phyloP scores from a whole-genome alignment of 1,140 invertebrate genomes.

The Ruditapes philippinarum region DNA sequence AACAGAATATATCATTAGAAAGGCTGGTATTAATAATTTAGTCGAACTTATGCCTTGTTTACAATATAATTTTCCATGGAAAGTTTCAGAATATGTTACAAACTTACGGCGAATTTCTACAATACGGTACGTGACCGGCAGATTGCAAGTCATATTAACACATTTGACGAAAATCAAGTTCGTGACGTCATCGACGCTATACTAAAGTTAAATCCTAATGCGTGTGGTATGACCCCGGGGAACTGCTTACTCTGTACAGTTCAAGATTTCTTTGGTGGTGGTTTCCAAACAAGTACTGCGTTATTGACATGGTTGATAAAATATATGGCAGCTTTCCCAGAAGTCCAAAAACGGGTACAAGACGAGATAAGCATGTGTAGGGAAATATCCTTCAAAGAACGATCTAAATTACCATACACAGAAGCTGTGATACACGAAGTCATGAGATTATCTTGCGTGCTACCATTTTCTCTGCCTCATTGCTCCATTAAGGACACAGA shows the following conservation, averaged over 20 bases:
- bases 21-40: constrained; percentile 47
- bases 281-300: constrained; percentile 88
- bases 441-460: constrained; percentile 66
- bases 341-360: constrained; percentile 92
- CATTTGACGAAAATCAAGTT: neutral
- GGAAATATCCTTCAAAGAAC: constrained; percentile 93
- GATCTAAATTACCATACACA: constrained; percentile 73
- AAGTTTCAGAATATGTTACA: constrained; percentile 24
- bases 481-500: constrained; percentile 69
- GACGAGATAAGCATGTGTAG: constrained; percentile 94
- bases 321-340: constrained; percentile 91
- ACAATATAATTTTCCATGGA: constrained; percentile 52
- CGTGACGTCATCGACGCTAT: constrained; percentile 23
- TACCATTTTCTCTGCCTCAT: constrained; percentile 84
- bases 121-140: neutral
- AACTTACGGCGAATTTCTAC: neutral
- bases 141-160: neutral
- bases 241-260: neutral
- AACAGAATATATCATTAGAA: constrained; percentile 35
- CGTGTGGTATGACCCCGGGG: neutral
- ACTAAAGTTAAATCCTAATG: neutral
- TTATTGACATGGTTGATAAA: constrained; percentile 95
- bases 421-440: constrained; percentile 79
- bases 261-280: neutral
- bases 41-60: constrained; percentile 72